These are phyloP conservation scores for Euwallacea fornicatus DNA, from an alignment of 1,140 invertebrate species.

Conservation along the genomic window DNA sequence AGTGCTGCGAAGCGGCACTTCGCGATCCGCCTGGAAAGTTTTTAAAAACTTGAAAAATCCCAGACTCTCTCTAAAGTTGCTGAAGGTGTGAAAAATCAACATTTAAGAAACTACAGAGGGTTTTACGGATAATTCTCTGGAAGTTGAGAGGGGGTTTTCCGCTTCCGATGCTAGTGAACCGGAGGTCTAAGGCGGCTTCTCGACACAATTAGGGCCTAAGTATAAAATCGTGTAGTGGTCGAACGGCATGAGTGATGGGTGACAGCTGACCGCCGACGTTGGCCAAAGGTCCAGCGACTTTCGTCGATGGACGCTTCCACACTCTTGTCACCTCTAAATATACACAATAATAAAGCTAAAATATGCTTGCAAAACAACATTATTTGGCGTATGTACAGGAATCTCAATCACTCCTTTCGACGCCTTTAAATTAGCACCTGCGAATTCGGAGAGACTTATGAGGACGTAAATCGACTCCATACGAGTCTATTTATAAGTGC, in stretches of 20 bases:
- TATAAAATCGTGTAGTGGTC: conserved; percentile 53
- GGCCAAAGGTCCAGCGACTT: conserved; percentile 13
- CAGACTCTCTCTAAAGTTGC: too few relatives aligned
- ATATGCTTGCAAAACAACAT: conserved; percentile 32
- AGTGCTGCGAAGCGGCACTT: conserved; percentile 6
- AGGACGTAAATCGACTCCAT: not conserved
- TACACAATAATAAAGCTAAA: conserved; percentile 14
- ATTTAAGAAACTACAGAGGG: too few relatives aligned
- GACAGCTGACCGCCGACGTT: conserved; percentile 51
- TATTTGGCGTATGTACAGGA: conserved; percentile 33
- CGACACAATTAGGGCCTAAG: conserved; percentile 53
- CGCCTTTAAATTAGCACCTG: conserved; percentile 26
- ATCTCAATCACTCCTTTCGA: conserved; percentile 29
- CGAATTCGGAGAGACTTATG: not conserved
- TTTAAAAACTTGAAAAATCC: too few relatives aligned
- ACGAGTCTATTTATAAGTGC: not conserved
- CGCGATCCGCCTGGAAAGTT: not conserved
- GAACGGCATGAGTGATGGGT: conserved; percentile 52
- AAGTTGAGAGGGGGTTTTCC: conserved; percentile 10
- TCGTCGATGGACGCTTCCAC: not conserved
- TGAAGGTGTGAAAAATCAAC: too few relatives aligned
- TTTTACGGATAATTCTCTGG: too few relatives aligned
- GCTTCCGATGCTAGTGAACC: conserved; percentile 6
- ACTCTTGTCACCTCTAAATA: not conserved
- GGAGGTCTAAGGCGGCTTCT: conserved; percentile 43